Evolutionary conservation across 2,113 vertebrate species (phyloP).

Genomic region (Psittacus erithacus): DNA sequence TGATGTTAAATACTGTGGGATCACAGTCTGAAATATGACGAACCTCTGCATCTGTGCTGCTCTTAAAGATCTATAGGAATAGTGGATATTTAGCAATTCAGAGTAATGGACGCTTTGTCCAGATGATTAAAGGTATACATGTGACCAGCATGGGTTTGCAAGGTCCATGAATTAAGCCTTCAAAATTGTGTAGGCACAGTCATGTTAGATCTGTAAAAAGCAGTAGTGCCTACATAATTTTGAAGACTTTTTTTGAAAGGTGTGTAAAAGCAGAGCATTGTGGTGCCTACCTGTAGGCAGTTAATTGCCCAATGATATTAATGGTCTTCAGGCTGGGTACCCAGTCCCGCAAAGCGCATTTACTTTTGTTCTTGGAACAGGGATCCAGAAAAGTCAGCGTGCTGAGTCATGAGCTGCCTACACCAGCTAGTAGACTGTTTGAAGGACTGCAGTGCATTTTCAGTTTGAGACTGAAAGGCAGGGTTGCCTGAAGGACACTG

Average conservation of each 20-base stretch:
- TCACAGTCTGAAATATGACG: neutral
- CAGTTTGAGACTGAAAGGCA: neutral
- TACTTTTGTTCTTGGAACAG: neutral
- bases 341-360: accelerated
- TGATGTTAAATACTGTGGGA: neutral
- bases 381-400: neutral
- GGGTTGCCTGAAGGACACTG: neutral
- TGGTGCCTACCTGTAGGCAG: neutral
- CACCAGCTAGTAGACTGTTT: neutral
- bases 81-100: neutral
- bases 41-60: neutral
- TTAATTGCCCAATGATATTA: neutral
- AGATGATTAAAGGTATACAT: neutral
- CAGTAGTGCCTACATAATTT: neutral
- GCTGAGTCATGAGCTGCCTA: neutral
- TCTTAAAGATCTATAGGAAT: neutral
- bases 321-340: neutral
- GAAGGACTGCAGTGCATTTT: neutral
- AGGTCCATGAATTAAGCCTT: neutral
- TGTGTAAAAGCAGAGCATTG: neutral
- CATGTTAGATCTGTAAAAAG: neutral
- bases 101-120: neutral
- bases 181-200: neutral
- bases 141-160: neutral
- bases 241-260: neutral